Evolutionary conservation across 1,140 invertebrate species (phyloP).

Genomic region (Pinna nobilis): DNA sequence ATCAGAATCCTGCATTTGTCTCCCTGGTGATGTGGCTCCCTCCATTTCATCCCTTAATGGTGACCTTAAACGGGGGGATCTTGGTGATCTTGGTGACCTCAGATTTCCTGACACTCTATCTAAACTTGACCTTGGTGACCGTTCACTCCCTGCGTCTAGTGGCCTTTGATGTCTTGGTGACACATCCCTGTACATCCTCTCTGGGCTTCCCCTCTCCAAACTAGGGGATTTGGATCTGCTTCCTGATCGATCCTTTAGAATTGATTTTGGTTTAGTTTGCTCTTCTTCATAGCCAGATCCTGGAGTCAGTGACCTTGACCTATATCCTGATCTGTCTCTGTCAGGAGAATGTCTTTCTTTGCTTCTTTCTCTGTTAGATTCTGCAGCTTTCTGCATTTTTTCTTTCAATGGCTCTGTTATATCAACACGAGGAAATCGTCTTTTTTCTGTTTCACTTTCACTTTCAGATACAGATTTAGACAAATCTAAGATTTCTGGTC

Average conservation of each 20-base stretch:
- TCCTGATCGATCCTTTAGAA: slow-evolving; percentile 36
- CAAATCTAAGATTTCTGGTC: slow-evolving; percentile 12
- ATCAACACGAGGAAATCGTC: slow-evolving; percentile 38
- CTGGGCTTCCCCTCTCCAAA: slow-evolving; percentile 38
- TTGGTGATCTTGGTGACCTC: slow-evolving; percentile 15
- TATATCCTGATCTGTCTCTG: slow-evolving; percentile 11
- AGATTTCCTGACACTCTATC: neutral
- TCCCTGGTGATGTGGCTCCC: slow-evolving; percentile 25
- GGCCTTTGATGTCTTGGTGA: neutral
- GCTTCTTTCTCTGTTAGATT: slow-evolving; percentile 15
- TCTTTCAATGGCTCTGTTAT: slow-evolving; percentile 41
- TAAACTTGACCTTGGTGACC: slow-evolving; percentile 19
- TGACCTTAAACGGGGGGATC: slow-evolving; percentile 25
- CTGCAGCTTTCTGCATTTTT: slow-evolving; percentile 16
- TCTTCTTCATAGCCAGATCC: slow-evolving; percentile 35
- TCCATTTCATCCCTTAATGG: slow-evolving; percentile 7
- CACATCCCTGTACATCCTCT: slow-evolving; percentile 15
- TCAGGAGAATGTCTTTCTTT: slow-evolving; percentile 33
- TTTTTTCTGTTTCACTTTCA: slow-evolving; percentile 24
- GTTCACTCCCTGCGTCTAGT: neutral
- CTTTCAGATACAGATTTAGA: slow-evolving; percentile 4
- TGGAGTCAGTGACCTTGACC: slow-evolving; percentile 32
- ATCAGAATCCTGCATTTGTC: slow-evolving; percentile 17
- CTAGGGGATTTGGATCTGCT: slow-evolving; percentile 37
- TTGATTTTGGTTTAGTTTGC: slow-evolving; percentile 45